A percentile compares a stretch with the other conserved stretches of the same genome.
These are phyloP conservation scores for Dicycla oo DNA, from an alignment of 2,888 invertebrate species.

Conservation along the genomic window DNA sequence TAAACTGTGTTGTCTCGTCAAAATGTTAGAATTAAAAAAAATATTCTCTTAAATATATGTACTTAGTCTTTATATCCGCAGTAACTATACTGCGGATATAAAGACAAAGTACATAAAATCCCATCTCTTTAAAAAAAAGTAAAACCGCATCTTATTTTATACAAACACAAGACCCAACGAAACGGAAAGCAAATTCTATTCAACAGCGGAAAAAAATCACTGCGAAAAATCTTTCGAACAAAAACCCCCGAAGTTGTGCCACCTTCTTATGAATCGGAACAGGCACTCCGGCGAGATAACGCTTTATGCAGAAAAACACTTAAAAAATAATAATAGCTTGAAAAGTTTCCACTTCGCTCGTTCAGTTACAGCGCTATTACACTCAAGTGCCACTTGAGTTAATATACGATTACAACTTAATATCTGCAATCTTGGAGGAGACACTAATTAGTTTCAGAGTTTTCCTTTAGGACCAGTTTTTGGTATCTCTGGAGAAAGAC, in stretches of 20 bases:
- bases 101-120: background rate
- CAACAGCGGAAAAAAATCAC: constrained; percentile 27
- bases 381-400: constrained; percentile 47
- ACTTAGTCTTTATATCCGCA: no score
- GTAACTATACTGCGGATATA: background rate
- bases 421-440: constrained; percentile 55
- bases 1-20: no score
- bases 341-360: constrained; percentile 47
- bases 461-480: constrained; percentile 13
- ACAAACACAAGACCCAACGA: constrained; percentile 23
- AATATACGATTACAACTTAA: constrained; percentile 61
- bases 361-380: constrained; percentile 54
- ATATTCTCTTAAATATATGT: no score
- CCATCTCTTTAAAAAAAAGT: background rate
- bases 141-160: constrained; percentile 21
- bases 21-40: no score
- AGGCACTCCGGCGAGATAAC: constrained; percentile 46
- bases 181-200: constrained; percentile 36
- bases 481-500: constrained; percentile 13
- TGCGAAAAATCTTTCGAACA: constrained; percentile 25
- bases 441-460: constrained; percentile 51
- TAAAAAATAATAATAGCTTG: constrained; percentile 52
- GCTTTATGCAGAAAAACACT: constrained; percentile 57
- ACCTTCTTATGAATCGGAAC: constrained; percentile 43
- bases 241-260: constrained; percentile 28